phyloP scores from a whole-genome alignment of 2,113 vertebrate genomes.

The Macrotis lagotis region DNA sequence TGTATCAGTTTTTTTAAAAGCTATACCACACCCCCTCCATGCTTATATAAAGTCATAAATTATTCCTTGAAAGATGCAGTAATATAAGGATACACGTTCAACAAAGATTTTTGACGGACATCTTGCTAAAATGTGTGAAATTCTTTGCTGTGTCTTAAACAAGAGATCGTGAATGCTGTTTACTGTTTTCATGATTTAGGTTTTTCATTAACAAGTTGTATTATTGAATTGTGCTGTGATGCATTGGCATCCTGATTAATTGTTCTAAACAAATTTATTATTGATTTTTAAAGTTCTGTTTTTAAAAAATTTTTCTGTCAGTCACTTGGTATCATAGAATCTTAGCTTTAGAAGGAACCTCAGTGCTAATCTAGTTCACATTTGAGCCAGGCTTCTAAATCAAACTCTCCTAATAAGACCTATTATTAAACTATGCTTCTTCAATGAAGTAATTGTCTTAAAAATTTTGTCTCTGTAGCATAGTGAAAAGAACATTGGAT shows the following conservation, averaged over 20 bases:
- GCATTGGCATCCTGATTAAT: background rate
- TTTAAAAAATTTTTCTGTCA: background rate
- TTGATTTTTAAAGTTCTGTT: background rate
- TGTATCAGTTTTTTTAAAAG: background rate
- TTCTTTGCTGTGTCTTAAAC: background rate
- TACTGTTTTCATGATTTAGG: background rate
- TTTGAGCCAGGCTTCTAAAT: background rate
- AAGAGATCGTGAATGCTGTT: background rate
- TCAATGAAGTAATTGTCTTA: no score
- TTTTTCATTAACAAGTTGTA: background rate
- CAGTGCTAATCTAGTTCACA: background rate
- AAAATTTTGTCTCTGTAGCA: no score
- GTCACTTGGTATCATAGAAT: background rate
- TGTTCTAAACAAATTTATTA: background rate
- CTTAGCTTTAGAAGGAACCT: background rate
- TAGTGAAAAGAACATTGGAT: no score
- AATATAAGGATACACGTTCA: background rate
- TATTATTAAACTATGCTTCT: no score
- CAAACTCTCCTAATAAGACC: background rate
- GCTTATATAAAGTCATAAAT: background rate
- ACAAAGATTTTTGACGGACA: background rate
- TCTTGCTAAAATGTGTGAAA: background rate
- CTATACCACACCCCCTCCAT: background rate
- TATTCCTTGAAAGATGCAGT: background rate
- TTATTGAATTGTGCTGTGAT: background rate